Evolutionary conservation across 2,113 vertebrate genomes (phyloP), one percentile per base, ranked within the genome.

Genomic region (Eclectus roratus): DNA sequence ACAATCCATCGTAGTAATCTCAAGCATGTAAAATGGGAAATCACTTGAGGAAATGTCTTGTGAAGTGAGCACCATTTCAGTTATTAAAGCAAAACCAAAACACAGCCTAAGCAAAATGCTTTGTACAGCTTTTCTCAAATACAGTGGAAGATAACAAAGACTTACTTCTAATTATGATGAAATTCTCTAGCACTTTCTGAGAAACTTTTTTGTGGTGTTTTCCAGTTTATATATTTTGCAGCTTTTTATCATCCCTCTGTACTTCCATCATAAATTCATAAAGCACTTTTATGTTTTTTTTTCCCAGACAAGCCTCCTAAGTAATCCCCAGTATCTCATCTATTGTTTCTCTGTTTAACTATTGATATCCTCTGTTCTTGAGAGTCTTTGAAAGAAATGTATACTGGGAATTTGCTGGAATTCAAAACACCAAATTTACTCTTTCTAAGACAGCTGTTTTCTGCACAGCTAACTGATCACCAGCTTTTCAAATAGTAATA

Each of bases 1-100:
- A 96, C 97, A 76, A 97, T 98, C 98, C 94, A 97, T 98, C 97
- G 96, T 92, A 94, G 95, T 93, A 97, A 97, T 97, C 81, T 94
- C 95, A 97, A 94, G 94, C 18, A 52, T 63, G 52, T 76, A 53
- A 63, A 60, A 39, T 43, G 33, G 53, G 56, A 78, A 85, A 61
- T 85, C 47, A 94, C 93, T 43, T 52, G 90, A 91, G 80, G 53
- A 73, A 91, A 50, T 25, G 35, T 29, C 52, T 43, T 56, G 5
- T 29, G 60, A 86, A 88, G 58, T 92, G 94, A 88, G 64, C 35
- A 55, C 16, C 13, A 70, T 85, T 96, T 89, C 61, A 39, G 43
- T 73, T 92, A 50, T 74, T 91, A 91, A 90, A 88, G 44, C 11
- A 44, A 82, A 94, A 69, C 2, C 16, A 80, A 96, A 91, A 66